A percentile compares a stretch with the other conserved stretches of the same genome.
Conservation (phyloP, 2,797 vertebrate species). For the Xerus rutilus region DNA sequence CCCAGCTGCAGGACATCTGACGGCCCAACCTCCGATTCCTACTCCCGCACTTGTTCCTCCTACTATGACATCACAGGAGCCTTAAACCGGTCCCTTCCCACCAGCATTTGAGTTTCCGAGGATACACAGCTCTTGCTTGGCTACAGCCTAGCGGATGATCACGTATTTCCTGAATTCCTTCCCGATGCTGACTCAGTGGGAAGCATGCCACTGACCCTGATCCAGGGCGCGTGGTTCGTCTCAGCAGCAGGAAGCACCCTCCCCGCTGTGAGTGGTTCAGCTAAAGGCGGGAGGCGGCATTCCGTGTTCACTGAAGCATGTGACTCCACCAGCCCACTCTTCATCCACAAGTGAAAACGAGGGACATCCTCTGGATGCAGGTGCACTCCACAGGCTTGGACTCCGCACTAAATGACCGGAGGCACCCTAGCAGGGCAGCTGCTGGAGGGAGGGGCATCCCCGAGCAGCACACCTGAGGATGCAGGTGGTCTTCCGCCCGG, state of each 20-base stretch:
- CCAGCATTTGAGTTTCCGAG: background rate
- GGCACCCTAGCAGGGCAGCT: background rate
- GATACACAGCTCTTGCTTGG: background rate
- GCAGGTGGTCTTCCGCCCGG: background rate
- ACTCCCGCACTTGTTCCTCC: background rate
- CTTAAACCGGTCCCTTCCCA: background rate
- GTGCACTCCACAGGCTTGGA: background rate
- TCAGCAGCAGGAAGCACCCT: background rate
- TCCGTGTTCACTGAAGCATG: background rate
- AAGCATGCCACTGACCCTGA: background rate
- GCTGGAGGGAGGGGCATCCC: background rate
- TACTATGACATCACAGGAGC: background rate
- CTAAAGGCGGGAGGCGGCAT: background rate
- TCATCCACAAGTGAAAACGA: background rate
- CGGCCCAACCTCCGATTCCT: background rate
- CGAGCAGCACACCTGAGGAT: background rate
- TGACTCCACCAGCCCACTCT: background rate
- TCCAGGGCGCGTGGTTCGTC: background rate
- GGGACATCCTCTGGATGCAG: background rate
- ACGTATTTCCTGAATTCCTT: slow-evolving; percentile 23
- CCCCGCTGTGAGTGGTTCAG: background rate
- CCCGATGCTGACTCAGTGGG: background rate
- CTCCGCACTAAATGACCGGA: background rate
- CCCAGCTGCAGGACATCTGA: background rate
- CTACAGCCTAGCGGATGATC: background rate